Conservation (phyloP, 2,888 invertebrate species). For the Melanargia galathea region DNA sequence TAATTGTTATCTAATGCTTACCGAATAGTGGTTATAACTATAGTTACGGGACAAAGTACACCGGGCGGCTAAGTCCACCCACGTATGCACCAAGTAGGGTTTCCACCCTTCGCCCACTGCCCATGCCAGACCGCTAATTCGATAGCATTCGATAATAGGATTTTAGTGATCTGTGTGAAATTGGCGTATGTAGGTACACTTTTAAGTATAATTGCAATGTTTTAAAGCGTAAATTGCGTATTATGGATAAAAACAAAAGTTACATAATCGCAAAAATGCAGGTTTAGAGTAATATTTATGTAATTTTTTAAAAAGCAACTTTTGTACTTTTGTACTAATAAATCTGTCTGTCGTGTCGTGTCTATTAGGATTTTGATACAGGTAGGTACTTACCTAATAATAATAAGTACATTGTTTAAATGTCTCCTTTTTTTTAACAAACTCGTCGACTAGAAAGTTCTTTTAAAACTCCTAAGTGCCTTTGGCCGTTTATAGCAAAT, state of each 20-base stretch:
- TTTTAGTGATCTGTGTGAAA: conserved; percentile 52
- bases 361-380: no score
- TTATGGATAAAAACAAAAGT: background rate
- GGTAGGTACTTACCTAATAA: no score
- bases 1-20: conserved; percentile 29
- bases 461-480: conserved; percentile 8
- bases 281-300: no score
- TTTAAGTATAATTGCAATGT: no score
- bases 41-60: conserved; percentile 52
- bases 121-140: conserved; percentile 54
- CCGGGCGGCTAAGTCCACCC: conserved; percentile 49
- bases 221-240: conserved; percentile 25
- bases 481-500: conserved; percentile 23
- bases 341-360: no score
- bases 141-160: conserved; percentile 72
- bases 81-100: conserved; percentile 52
- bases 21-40: conserved; percentile 26
- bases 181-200: conserved; percentile 28
- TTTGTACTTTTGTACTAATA: no score
- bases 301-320: no score
- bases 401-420: no score
- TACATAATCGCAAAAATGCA: background rate
- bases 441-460: conserved; percentile 9
- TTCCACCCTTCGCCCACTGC: conserved; percentile 50
- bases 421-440: background rate